Percentiles rank a stretch among this genome's conserved stretches.
phyloP scores from a whole-genome alignment of 2,797 vertebrate genomes.

The Hydrolagus colliei region DNA sequence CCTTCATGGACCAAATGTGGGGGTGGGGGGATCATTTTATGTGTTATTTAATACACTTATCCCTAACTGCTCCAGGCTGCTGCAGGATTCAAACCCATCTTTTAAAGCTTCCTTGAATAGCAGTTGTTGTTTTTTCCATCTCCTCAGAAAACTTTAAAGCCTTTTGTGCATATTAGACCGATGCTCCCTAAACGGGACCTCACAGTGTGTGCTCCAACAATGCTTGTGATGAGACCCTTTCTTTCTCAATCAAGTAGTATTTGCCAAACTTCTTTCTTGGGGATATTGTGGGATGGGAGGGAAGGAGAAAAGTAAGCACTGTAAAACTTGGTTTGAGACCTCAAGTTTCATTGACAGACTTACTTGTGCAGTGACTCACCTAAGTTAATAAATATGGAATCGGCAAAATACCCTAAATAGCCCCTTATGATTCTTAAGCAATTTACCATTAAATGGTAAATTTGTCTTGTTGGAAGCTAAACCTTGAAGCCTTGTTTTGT shows the following conservation, averaged over 20 bases:
- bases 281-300: neutral
- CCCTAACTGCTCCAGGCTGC: neutral
- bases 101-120: too few relatives aligned
- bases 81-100: neutral
- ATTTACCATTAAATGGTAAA: neutral
- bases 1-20: neutral
- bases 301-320: too few relatives aligned
- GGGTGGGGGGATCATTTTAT: neutral
- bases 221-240: neutral
- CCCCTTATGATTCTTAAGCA: neutral
- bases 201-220: neutral
- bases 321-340: too few relatives aligned
- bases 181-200: neutral
- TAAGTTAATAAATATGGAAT: neutral
- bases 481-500: neutral
- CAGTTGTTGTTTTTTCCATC: constrained; percentile 10
- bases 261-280: neutral
- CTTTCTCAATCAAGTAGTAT: neutral
- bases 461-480: neutral
- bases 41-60: neutral
- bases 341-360: too few relatives aligned
- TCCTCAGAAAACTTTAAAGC: constrained; percentile 3
- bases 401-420: neutral
- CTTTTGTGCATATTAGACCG: neutral
- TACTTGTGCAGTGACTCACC: too few relatives aligned